These are phyloP conservation scores for Eristalis arbustorum DNA, from an alignment of 2,888 invertebrate genomes.

Conservation along the genomic window DNA sequence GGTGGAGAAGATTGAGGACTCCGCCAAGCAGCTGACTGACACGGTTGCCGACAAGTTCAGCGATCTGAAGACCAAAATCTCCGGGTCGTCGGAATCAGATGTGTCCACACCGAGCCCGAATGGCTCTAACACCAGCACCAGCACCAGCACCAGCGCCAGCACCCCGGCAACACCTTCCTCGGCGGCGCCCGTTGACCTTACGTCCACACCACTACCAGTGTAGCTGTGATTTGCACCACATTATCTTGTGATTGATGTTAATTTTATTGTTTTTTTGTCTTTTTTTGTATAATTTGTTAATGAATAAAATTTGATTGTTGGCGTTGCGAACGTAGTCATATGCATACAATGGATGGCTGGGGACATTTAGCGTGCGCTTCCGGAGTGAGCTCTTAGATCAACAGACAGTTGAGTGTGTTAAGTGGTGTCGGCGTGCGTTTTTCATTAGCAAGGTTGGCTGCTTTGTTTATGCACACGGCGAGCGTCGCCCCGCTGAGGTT, in stretches of 20 bases:
- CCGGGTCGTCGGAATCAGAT: slow-evolving; percentile 65
- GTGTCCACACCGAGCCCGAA: neutral
- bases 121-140: neutral
- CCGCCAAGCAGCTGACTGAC: slow-evolving; percentile 75
- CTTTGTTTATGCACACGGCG: too few species aligned
- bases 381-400: neutral
- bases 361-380: neutral
- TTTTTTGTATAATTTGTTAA: neutral
- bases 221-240: neutral
- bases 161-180: neutral
- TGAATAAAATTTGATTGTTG: neutral
- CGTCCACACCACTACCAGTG: neutral
- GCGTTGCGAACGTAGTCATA: neutral
- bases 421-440: too few species aligned
- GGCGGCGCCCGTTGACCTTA: neutral
- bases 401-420: neutral
- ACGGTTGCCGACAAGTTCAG: slow-evolving; percentile 75
- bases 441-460: too few species aligned
- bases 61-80: slow-evolving; percentile 75
- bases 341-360: neutral
- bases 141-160: neutral
- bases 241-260: neutral
- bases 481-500: too few species aligned
- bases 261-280: neutral
- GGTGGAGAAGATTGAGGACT: slow-evolving; percentile 73